Conservation (phyloP, 2,797 vertebrate species). For the Centroberyx gerrardi region DNA sequence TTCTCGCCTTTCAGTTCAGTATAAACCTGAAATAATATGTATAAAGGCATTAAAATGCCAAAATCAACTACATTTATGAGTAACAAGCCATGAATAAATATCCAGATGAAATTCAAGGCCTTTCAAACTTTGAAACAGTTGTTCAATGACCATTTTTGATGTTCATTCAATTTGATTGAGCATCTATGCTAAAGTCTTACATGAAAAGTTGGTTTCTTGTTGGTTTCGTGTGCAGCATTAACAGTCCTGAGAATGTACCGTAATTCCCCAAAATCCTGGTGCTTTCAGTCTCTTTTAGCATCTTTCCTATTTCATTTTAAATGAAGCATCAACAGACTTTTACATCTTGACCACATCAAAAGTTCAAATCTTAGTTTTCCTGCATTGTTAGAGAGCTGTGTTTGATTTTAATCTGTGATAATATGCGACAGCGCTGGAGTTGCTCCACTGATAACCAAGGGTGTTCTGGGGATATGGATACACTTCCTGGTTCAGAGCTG, state of each 20-base stretch:
- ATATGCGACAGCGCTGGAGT: neutral
- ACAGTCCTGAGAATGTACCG: too few relatives aligned
- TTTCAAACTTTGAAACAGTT: neutral
- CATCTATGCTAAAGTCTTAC: too few relatives aligned
- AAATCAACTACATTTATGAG: too few relatives aligned
- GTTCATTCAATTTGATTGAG: too few relatives aligned
- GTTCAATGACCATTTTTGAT: neutral
- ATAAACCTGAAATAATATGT: too few relatives aligned
- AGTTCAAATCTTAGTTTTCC: neutral
- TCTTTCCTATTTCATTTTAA: neutral
- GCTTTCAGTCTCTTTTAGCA: neutral
- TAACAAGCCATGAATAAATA: too few relatives aligned
- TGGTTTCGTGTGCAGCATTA: too few relatives aligned
- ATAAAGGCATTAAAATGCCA: too few relatives aligned
- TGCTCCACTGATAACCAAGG: neutral
- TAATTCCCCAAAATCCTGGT: neutral
- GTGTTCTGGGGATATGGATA: neutral
- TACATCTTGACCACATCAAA: neutral
- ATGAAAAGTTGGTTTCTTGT: too few relatives aligned
- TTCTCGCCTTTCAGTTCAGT: too few relatives aligned
- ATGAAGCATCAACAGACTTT: neutral
- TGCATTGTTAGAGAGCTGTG: too few relatives aligned
- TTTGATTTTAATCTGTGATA: neutral
- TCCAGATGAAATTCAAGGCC: too few relatives aligned
- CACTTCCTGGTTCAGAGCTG: neutral